phyloP scores from a whole-genome alignment of 2,797 vertebrate genomes.

The Microtus agrestis region DNA sequence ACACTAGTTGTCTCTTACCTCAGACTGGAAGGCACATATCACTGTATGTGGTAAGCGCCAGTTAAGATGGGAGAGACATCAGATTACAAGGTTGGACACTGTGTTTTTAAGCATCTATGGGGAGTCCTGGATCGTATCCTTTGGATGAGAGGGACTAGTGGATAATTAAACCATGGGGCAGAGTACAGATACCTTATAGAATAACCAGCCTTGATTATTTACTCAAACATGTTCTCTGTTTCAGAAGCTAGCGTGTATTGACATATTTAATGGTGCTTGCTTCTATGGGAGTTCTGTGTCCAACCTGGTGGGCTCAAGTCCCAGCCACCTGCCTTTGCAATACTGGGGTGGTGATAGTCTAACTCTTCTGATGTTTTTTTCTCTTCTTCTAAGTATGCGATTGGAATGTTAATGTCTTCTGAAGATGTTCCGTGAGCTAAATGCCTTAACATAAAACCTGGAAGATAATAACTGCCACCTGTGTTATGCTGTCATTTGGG shows the following conservation, averaged over 20 bases:
- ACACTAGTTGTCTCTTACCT: background rate
- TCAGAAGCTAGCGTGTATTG: background rate
- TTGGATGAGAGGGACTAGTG: background rate
- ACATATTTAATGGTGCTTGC: background rate
- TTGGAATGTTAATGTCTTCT: conserved; percentile 46
- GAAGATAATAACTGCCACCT: background rate
- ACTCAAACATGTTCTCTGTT: background rate
- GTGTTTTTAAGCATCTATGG: background rate
- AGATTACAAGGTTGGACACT: background rate
- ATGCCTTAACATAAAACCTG: background rate
- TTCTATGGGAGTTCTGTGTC: background rate
- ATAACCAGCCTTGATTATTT: background rate
- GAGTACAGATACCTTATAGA: background rate
- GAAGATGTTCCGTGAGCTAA: conserved; percentile 23
- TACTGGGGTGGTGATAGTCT: background rate
- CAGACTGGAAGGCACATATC: background rate
- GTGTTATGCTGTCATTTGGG: background rate
- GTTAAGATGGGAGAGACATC: background rate
- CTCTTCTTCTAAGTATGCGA: background rate
- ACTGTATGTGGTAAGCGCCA: background rate
- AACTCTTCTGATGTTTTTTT: background rate
- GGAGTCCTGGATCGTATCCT: background rate
- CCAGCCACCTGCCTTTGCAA: background rate
- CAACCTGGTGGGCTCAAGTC: background rate
- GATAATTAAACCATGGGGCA: background rate